Evolutionary conservation across 2,888 invertebrate genomes (phyloP), one percentile per base, ranked within the genome.

Genomic region (Busseola fusca): DNA sequence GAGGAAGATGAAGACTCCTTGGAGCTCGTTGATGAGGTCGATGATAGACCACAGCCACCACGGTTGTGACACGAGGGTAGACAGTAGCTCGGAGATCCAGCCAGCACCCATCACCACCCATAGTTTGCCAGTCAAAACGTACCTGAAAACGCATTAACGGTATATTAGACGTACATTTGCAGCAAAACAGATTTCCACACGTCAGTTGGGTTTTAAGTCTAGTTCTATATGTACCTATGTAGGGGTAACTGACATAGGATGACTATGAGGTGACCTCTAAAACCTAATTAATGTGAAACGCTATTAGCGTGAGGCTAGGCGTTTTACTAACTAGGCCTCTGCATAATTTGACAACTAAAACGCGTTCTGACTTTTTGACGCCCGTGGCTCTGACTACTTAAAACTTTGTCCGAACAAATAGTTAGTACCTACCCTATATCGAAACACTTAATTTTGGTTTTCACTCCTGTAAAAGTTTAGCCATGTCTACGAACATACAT

Each of bases 51-150:
- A 96, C 84, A 95, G 91, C 92, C 93, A 91, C 70, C 90, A 89
- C 73, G 96, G 96, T 84, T 96, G 91, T 54, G 93, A 90, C 60
- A 96, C 91, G 40, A 97, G 80, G 1, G 96, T 96, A 7, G 97
- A 97, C 18, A 97, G 87, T 9, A 97, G 92, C 90, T 98, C 98
- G 60, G 97, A 95, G 4, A 97, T 92, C 97, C 98, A 98, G 0
- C 97, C 96, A 0, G 97, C 96, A 0, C 98, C 98, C 98, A 98
- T 98, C 60, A 98, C 97, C 75, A 98, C 94, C 93, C 97, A 98
- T 1, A 98, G 92, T 88, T 98, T 98, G 0, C 97, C 95, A 73
- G 97, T 97, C 94, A 98, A 96, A 45, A 96, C 92, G 81, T 97
- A 97, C 87, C 97, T 97, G 91, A 0, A 45, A 67, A 71, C 4